Conservation (phyloP, 2,113 vertebrate genomes). For the Todiramphus chloris region DNA sequence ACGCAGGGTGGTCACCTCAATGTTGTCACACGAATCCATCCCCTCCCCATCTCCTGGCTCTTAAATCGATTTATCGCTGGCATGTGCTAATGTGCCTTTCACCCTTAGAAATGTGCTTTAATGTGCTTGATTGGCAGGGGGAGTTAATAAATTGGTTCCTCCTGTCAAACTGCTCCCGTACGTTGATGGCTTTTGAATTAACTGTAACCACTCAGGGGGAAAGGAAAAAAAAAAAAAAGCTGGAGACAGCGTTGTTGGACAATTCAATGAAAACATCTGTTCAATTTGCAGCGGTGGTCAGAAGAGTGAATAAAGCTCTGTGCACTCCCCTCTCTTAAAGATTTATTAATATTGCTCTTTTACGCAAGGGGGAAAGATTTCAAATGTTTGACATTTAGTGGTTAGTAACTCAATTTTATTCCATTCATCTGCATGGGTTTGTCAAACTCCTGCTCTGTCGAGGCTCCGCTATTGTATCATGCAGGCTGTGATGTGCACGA, state of each 20-base stretch:
- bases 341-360: constrained; percentile 62
- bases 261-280: constrained; percentile 7
- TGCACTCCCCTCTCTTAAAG: neutral
- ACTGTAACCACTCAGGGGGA: neutral
- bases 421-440: constrained; percentile 45
- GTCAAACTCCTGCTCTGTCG: neutral
- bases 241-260: neutral
- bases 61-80: neutral
- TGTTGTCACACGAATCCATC: accelerated
- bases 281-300: neutral
- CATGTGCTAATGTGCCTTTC: neutral
- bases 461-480: neutral
- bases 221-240: neutral
- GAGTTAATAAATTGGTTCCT: constrained; percentile 49
- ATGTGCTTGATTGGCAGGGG: constrained; percentile 28
- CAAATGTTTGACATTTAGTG: constrained; percentile 59
- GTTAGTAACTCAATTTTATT: constrained; percentile 66
- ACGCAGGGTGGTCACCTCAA: accelerated
- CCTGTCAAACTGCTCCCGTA: neutral
- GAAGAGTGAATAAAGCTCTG: neutral
- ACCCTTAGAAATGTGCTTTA: neutral
- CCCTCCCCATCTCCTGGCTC: accelerated
- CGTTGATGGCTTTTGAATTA: constrained; percentile 45
- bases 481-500: neutral
- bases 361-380: constrained; percentile 36